Percentiles rank a stretch among this genome's conserved stretches.
Conservation (phyloP, 2,888 invertebrate species). For the Seira sanloemensis region DNA sequence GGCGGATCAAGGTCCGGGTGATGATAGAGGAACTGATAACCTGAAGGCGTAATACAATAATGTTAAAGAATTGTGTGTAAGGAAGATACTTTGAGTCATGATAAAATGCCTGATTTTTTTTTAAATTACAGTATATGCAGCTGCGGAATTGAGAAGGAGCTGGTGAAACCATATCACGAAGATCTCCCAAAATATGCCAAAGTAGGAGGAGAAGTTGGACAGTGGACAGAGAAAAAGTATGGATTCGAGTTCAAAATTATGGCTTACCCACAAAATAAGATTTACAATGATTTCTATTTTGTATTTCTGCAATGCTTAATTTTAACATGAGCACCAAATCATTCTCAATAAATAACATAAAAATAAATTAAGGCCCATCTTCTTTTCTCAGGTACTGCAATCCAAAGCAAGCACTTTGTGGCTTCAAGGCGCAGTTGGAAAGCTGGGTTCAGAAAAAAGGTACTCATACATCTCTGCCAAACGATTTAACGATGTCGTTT, state of each 20-base stretch:
- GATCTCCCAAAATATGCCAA: neutral
- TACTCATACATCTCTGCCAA: too few relatives aligned
- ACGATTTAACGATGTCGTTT: too few relatives aligned
- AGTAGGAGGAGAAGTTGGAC: constrained; percentile 22
- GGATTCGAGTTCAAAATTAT: too few relatives aligned
- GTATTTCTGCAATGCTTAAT: too few relatives aligned
- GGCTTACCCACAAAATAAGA: too few relatives aligned
- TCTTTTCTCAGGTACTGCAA: constrained; percentile 23
- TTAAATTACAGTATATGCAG: constrained; percentile 31
- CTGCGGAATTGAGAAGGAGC: neutral
- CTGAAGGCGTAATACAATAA: too few relatives aligned
- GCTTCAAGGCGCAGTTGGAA: constrained; percentile 24
- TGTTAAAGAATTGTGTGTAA: constrained; percentile 13
- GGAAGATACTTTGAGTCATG: neutral
- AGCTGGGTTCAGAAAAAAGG: constrained; percentile 8
- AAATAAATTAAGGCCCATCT: too few relatives aligned
- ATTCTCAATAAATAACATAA: too few relatives aligned
- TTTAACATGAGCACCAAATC: too few relatives aligned
- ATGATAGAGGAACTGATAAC: constrained; percentile 27
- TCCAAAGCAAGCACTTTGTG: constrained; percentile 21
- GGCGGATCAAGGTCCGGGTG: neutral
- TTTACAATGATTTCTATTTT: neutral
- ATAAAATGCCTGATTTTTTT: neutral
- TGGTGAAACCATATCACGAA: constrained; percentile 21
- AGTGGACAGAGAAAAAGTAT: constrained; percentile 17